Conservation (phyloP, 2,888 invertebrate species). For the Mythimna pallens region DNA sequence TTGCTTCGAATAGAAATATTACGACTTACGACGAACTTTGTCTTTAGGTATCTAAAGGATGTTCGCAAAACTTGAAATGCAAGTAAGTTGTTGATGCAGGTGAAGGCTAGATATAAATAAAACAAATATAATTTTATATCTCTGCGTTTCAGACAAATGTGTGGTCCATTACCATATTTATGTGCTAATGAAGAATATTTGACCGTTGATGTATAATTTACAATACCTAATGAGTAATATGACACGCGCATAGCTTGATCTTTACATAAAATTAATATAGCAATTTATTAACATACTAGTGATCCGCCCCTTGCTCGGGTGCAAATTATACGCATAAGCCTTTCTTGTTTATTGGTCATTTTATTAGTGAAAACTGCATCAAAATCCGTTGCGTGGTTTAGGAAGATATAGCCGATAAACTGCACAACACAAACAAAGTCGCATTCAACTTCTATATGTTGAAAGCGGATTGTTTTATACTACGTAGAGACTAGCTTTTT, state of each 20-base stretch:
- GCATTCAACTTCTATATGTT: too few relatives aligned
- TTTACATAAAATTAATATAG: neutral
- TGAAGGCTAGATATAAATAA: slow-evolving; percentile 49
- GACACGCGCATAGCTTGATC: neutral
- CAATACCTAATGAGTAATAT: neutral
- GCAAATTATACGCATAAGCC: too few relatives aligned
- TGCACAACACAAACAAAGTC: too few relatives aligned
- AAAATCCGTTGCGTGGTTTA: too few relatives aligned
- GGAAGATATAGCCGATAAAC: too few relatives aligned
- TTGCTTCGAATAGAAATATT: too few relatives aligned
- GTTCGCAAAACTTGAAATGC: slow-evolving; percentile 34
- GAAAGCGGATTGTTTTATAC: too few relatives aligned
- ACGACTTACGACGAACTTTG: neutral
- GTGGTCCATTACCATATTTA: slow-evolving; percentile 44
- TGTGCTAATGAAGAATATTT: slow-evolving; percentile 11
- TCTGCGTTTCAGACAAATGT: slow-evolving; percentile 46
- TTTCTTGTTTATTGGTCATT: too few relatives aligned
- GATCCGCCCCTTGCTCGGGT: too few relatives aligned
- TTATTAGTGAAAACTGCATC: too few relatives aligned
- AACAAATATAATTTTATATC: slow-evolving; percentile 24
- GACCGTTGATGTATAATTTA: slow-evolving; percentile 18
- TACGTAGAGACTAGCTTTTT: too few relatives aligned
- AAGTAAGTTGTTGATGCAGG: slow-evolving; percentile 33
- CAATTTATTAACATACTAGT: too few relatives aligned
- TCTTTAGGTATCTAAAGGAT: slow-evolving; percentile 16